phyloP scores from a whole-genome alignment of 37 sponge, comb jelly and placozoan species.

The Eunapius fragilis region DNA sequence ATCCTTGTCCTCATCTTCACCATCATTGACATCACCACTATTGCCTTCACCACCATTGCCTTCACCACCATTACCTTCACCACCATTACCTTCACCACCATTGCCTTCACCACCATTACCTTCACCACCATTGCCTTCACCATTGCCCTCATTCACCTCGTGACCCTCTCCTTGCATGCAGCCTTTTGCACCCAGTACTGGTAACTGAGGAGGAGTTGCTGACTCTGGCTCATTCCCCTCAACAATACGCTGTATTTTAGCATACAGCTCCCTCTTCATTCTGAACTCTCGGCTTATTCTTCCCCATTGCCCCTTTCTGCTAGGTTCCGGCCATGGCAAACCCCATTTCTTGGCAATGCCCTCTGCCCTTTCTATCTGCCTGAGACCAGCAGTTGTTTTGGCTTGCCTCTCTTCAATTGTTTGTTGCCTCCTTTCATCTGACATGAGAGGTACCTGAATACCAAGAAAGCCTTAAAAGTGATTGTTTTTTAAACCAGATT shows the following conservation, averaged over 20 bases:
- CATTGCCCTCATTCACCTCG: slow-evolving; percentile 2
- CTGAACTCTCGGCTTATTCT: background rate
- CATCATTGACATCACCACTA: background rate
- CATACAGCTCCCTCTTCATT: background rate
- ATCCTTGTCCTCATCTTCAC: background rate
- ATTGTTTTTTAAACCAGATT: background rate
- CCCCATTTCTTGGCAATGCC: background rate
- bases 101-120: background rate
- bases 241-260: background rate
- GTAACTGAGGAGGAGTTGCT: background rate
- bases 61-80: background rate
- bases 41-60: background rate
- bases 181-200: slow-evolving; percentile 1
- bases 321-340: background rate
- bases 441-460: background rate
- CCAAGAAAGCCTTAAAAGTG: background rate
- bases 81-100: background rate
- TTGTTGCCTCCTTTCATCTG: background rate
- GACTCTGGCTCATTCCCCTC: background rate
- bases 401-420: background rate
- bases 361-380: background rate
- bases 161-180: background rate
- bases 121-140: background rate
- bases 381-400: background rate
- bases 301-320: background rate